Percentiles rank a stretch among this genome's conserved stretches.
Conservation (phyloP, 2,888 invertebrate species). For the Limnephilus marmoratus region DNA sequence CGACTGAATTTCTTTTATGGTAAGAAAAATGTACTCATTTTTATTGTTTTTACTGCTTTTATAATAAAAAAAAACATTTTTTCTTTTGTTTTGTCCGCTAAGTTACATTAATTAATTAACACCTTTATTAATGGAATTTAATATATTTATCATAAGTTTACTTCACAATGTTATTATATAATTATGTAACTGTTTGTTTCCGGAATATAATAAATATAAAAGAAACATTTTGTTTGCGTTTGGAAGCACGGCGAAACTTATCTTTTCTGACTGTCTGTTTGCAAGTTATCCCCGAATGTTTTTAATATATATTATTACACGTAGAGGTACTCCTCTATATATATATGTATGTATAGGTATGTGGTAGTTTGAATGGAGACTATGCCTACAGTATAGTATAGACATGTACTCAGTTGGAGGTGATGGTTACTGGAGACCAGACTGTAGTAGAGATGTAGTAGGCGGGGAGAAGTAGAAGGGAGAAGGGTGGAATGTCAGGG, state of each 20-base stretch:
- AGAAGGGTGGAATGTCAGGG: neutral
- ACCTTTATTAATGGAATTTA: too few relatives aligned
- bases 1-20: too few relatives aligned
- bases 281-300: neutral
- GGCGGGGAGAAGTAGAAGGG: neutral
- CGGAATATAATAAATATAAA: too few relatives aligned
- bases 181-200: too few relatives aligned
- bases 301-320: neutral
- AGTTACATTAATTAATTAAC: too few relatives aligned
- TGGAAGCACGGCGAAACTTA: neutral
- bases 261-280: neutral
- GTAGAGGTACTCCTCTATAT: neutral
- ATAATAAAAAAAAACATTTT: too few relatives aligned
- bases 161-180: too few relatives aligned
- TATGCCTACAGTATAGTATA: neutral
- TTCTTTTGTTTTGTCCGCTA: too few relatives aligned
- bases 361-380: constrained; percentile 54
- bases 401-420: neutral
- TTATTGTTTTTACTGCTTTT: too few relatives aligned
- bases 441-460: constrained; percentile 45
- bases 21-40: too few relatives aligned
- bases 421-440: constrained; percentile 34
- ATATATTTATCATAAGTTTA: too few relatives aligned
- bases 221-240: too few relatives aligned
- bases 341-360: neutral